Evolutionary conservation across 1,140 invertebrate genomes (phyloP).

Genomic region (Diabrotica virgifera): DNA sequence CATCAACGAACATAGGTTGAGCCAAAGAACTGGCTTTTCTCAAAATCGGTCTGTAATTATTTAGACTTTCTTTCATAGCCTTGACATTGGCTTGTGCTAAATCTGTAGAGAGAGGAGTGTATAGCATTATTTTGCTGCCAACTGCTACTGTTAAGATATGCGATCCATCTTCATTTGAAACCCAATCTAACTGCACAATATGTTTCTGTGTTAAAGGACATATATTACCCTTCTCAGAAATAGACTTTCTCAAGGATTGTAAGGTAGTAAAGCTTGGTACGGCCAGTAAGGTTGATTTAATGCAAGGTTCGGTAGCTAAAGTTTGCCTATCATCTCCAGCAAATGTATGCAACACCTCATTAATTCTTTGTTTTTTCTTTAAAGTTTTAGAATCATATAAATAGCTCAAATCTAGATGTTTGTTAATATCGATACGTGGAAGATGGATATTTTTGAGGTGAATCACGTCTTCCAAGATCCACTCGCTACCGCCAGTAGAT

Average conservation of each 20-base stretch:
- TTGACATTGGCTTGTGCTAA: constrained; percentile 88
- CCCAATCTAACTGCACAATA: constrained; percentile 95
- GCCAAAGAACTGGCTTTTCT: constrained; percentile 84
- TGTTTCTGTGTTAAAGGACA: constrained; percentile 85
- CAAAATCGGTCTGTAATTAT: constrained; percentile 72
- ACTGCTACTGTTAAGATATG: constrained; percentile 97
- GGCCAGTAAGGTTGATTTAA: constrained; percentile 72
- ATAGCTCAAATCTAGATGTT: constrained; percentile 76
- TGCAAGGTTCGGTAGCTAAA: constrained; percentile 65
- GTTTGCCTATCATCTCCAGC: constrained; percentile 54
- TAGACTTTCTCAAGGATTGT: constrained; percentile 82
- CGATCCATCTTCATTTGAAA: constrained; percentile 97
- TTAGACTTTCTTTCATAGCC: constrained; percentile 53
- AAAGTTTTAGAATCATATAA: constrained; percentile 78
- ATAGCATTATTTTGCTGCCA: constrained; percentile 85
- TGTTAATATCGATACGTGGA: constrained; percentile 75
- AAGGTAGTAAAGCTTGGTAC: constrained; percentile 92
- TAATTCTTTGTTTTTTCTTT: constrained; percentile 73
- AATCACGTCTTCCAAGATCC: constrained; percentile 98
- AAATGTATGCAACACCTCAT: constrained; percentile 63
- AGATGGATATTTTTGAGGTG: constrained; percentile 85
- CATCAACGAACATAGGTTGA: constrained; percentile 78
- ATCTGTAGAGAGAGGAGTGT: constrained; percentile 83
- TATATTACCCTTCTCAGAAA: constrained; percentile 87
- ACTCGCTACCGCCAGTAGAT: constrained; percentile 95